phyloP scores from a whole-genome alignment of 2,113 vertebrate species.

The Nanorana parkeri region DNA sequence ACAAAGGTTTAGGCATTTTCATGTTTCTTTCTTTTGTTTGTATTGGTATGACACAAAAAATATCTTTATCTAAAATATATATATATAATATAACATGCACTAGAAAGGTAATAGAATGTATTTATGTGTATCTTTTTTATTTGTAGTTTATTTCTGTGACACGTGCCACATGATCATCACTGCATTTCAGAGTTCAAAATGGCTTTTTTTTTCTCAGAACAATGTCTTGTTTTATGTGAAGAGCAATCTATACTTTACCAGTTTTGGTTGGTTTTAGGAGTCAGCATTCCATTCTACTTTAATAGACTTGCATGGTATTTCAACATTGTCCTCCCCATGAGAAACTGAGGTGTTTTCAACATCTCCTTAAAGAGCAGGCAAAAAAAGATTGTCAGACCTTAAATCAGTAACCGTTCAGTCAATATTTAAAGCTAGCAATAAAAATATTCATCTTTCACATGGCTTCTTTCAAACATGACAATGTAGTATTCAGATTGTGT shows the following conservation, averaged over 20 bases:
- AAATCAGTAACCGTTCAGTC: constrained; percentile 23
- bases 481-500: not conserved
- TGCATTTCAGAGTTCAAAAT: not conserved
- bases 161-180: not conserved
- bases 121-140: not conserved
- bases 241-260: not conserved
- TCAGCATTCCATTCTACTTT: constrained; percentile 29
- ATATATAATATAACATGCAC: no score
- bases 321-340: not conserved
- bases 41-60: no score
- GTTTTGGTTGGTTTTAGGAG: constrained; percentile 37
- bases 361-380: not conserved
- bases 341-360: constrained; percentile 7
- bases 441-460: not conserved
- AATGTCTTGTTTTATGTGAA: constrained; percentile 13
- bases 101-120: no score
- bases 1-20: no score
- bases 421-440: not conserved
- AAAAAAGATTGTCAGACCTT: not conserved
- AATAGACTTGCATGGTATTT: not conserved
- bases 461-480: no score
- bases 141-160: constrained; percentile 4
- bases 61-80: no score
- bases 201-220: not conserved
- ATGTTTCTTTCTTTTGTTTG: no score